Evolutionary conservation across 92 coral and sea anemone species (phyloP).

Genomic region (Blastomussa wellsi): DNA sequence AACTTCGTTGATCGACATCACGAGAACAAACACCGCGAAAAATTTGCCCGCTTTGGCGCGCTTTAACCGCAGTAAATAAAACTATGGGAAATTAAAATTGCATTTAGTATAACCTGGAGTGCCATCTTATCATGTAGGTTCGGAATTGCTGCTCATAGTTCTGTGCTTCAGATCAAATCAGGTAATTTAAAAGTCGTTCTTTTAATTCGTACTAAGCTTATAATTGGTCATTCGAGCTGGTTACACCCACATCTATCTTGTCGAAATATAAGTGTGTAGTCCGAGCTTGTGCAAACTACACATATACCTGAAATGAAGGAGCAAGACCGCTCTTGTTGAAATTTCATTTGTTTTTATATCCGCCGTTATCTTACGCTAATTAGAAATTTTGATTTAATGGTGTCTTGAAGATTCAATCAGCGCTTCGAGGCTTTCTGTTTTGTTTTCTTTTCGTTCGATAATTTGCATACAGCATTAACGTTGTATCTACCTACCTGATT

Average conservation of each 20-base stretch:
- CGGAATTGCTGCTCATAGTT: not conserved
- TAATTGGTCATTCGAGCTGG: constrained; percentile 1
- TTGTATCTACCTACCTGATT: not conserved
- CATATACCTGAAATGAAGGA: not conserved
- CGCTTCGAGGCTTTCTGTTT: not conserved
- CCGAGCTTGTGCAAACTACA: not conserved
- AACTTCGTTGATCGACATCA: not conserved
- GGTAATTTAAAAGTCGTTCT: not conserved
- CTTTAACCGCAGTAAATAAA: not conserved
- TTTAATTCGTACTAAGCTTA: not conserved
- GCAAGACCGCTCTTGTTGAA: not conserved
- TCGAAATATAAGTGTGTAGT: not conserved
- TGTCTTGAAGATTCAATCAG: not conserved
- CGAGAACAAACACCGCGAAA: constrained; percentile 25
- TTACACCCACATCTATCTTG: not conserved
- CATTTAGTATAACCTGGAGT: not conserved
- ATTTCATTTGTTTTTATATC: not conserved
- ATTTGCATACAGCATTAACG: not conserved
- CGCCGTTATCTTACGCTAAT: constrained; percentile 3
- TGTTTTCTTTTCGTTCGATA: not conserved
- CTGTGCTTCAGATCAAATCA: not conserved
- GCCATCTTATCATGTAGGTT: not conserved
- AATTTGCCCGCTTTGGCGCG: not conserved
- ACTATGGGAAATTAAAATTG: not conserved
- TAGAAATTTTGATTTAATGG: not conserved